Conservation (phyloP, 2,888 invertebrate genomes). For the Euclidia mi region DNA sequence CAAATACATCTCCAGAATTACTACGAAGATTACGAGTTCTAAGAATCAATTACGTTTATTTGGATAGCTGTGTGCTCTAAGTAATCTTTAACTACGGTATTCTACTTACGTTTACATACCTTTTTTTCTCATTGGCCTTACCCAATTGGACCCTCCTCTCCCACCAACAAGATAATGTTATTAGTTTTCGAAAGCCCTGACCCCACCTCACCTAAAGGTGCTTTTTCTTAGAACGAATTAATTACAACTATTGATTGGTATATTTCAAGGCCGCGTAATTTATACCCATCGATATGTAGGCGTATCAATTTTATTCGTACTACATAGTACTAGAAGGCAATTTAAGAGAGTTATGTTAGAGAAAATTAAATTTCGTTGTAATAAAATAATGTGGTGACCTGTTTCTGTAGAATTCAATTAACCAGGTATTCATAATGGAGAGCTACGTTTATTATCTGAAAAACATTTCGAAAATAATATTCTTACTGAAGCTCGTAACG, state of each 20-base stretch:
- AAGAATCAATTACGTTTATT: too few relatives aligned
- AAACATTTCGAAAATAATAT: too few relatives aligned
- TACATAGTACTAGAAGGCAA: background rate
- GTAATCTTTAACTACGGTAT: background rate
- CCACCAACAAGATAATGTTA: constrained; percentile 1
- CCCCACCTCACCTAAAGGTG: constrained; percentile 6
- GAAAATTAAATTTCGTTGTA: too few relatives aligned
- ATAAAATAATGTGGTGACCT: too few relatives aligned
- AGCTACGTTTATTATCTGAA: too few relatives aligned
- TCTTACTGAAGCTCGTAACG: too few relatives aligned
- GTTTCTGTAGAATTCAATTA: too few relatives aligned
- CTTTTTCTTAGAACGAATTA: constrained; percentile 38
- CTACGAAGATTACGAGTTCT: too few relatives aligned
- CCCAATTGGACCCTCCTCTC: background rate
- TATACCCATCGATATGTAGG: constrained; percentile 2
- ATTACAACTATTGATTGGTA: constrained; percentile 38
- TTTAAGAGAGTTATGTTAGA: background rate
- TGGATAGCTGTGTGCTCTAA: too few relatives aligned
- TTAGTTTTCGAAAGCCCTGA: constrained; percentile 23
- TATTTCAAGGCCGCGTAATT: constrained; percentile 50
- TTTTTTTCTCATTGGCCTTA: background rate
- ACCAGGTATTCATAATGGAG: too few relatives aligned
- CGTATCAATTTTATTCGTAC: constrained; percentile 4
- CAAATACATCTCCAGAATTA: too few relatives aligned
- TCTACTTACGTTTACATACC: background rate